Evolutionary conservation across 2,888 invertebrate species (phyloP), one percentile per base, ranked within the genome.

Genomic region (Drosophila prostipennis): DNA sequence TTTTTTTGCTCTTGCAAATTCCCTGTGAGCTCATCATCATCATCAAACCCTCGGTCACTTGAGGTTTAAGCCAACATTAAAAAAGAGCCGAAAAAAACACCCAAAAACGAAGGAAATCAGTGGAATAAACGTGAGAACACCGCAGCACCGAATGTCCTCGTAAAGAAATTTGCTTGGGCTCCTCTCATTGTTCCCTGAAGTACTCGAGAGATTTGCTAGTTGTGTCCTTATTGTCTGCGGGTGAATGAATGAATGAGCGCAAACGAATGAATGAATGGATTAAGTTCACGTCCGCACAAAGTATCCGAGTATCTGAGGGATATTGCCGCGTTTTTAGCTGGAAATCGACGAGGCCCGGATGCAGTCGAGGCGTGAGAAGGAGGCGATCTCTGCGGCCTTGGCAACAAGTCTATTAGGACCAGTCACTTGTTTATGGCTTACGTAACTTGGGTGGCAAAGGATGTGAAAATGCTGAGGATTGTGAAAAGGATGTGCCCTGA

Each of bases 21-120:
- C 65, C 39, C 63, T 19, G 52, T 56, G 74, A 72, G 67, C 78
- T 71, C 73, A 68, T 77, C 61, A 52, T 46, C 56, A 39, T 51
- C 67, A 69, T 71, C 81, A 83, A 79, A 68, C 77, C 80, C 85
- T 79, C 86, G 86, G 83, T 81, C 87, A 84, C 87, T 85, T 87
- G 84, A 87, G 84, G 84, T 71, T 76, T 85, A 85, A 80, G 77
- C 87, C 84, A 68, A 68, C 60, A 73, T 63, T 64, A 67, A 64
- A 63, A 67, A 64, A 64, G 63, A 81, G 78, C 77, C 82, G 76
- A 80, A 78, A 82, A 63, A 67, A 57, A 61, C 45, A 51, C 40
- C 57, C 48, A 63, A 61, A 67, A 39, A 51, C 29, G 7, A 39
- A 19, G 16, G 49, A 53, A 46, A 58, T 69, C 56, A 63, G 56